Conservation (phyloP, 2,888 invertebrate genomes). For the Lagria hirta region DNA sequence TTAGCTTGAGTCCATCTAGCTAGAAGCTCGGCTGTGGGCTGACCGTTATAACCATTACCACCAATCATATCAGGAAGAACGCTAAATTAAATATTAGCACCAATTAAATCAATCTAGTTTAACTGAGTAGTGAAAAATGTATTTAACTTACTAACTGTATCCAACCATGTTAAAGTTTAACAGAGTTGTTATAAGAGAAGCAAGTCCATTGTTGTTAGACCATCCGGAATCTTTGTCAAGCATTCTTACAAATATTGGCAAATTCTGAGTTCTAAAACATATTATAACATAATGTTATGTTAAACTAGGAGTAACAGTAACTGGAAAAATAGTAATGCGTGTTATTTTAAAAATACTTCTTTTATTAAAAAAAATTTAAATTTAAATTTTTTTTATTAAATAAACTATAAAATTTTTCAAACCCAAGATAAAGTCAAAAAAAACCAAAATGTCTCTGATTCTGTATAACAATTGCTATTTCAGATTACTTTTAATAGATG, state of each 20-base stretch:
- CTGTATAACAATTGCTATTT: too few species aligned
- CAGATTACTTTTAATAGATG: too few species aligned
- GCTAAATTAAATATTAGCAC: constrained; percentile 30
- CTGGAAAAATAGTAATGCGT: too few species aligned
- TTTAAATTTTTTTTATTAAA: too few species aligned
- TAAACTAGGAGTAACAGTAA: too few species aligned
- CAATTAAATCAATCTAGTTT: constrained; percentile 1
- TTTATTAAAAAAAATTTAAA: too few species aligned
- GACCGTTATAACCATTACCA: constrained; percentile 54
- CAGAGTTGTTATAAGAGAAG: constrained; percentile 71
- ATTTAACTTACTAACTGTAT: constrained; percentile 50
- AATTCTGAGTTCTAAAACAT: constrained; percentile 62
- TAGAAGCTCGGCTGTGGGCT: constrained; percentile 64
- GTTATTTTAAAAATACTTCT: too few species aligned
- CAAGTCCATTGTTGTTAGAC: constrained; percentile 69
- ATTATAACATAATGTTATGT: too few species aligned
- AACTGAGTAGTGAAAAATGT: too few species aligned
- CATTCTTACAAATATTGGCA: constrained; percentile 74
- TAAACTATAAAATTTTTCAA: too few species aligned
- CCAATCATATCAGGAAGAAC: constrained; percentile 82
- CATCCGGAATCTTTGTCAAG: constrained; percentile 75
- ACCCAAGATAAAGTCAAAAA: too few species aligned
- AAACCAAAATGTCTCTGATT: too few species aligned
- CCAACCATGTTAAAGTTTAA: constrained; percentile 61
- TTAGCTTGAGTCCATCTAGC: constrained; percentile 80